Evolutionary conservation across 2,888 invertebrate genomes (phyloP), one percentile per base, ranked within the genome.

Genomic region (Eupithecia dodoneata): DNA sequence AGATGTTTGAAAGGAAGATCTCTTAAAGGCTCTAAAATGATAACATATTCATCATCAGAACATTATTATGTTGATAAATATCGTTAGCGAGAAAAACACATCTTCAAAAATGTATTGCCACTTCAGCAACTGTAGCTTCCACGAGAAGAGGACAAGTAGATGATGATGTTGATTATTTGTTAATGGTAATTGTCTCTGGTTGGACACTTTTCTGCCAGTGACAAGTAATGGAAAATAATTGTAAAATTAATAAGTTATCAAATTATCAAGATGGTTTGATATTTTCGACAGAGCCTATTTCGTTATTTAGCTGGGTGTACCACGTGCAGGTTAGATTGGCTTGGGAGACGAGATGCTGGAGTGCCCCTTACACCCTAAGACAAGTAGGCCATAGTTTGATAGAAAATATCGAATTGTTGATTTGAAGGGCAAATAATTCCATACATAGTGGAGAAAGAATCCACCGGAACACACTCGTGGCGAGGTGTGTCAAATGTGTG

Each of bases 401-500:
- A 18, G 7, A 59, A 0, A 18, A 30, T 10, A 18, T n/a, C 4
- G 10, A 47, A 44, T 6, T 6, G 7, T 44, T 47, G 63, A 63
- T 30, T 10, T 30, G 63, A 66, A 42, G 66, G 42, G 42, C 42
- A 42, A 42, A 66, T 13, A 42, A 66, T 42, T 66, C 42, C 42
- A 30, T 52, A 52, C n/a, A 6, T 10, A 63, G 6, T 66, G 42
- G 42, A 15, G 0, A 87, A 91, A 90, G 91, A 92, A 93, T 90
- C 88, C 88, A 86, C 85, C 88, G 91, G 89, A 91, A 91, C 91
- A 82, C 85, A 87, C 81, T 74, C 82, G 82, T 83, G 85, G 86
- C 79, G 86, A 85, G 84, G 86, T 86, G 90, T 82, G 83, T 86
- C 86, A 82, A 81, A 86, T 88, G 89, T 90, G 88, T 89, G 90